phyloP scores from a whole-genome alignment of 2,113 vertebrate species.

The Protomyctophum bolini region DNA sequence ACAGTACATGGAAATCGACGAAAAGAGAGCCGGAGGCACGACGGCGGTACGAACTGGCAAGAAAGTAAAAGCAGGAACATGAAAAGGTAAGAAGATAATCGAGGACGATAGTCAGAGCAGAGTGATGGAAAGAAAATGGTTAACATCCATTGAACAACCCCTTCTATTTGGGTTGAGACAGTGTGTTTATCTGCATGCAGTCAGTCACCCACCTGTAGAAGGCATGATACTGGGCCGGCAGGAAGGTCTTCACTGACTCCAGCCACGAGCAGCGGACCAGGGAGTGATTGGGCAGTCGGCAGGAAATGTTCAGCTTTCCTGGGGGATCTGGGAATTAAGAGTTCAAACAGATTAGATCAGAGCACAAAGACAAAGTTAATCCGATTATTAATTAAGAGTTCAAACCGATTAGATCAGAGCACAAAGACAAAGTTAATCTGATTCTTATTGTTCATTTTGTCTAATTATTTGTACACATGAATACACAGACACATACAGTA shows the following conservation, averaged over 20 bases:
- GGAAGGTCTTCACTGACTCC: conserved; percentile 63
- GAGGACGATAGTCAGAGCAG: too few species aligned
- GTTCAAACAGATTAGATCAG: not conserved
- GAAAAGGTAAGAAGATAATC: too few species aligned
- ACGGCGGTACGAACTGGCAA: not conserved
- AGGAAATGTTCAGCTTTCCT: conserved; percentile 71
- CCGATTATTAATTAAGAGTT: not conserved
- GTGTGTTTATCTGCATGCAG: conserved; percentile 14
- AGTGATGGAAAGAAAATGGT: too few species aligned
- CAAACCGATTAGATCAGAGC: not conserved
- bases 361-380: conserved; percentile 12
- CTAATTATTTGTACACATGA: not conserved
- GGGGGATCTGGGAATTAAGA: conserved; percentile 69
- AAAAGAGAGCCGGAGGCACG: not conserved
- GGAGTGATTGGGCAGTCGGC: conserved; percentile 73
- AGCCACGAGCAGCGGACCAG: conserved; percentile 74
- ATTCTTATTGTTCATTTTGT: not conserved
- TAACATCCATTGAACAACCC: too few species aligned
- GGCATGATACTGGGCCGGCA: conserved; percentile 74
- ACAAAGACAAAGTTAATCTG: conserved; percentile 6
- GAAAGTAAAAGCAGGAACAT: not conserved
- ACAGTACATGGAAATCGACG: not conserved
- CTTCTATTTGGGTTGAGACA: not conserved
- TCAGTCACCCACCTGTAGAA: conserved; percentile 66
- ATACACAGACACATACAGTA: not conserved